Conservation (phyloP, 2,113 vertebrate genomes). For the Ageneiosus marmoratus region DNA sequence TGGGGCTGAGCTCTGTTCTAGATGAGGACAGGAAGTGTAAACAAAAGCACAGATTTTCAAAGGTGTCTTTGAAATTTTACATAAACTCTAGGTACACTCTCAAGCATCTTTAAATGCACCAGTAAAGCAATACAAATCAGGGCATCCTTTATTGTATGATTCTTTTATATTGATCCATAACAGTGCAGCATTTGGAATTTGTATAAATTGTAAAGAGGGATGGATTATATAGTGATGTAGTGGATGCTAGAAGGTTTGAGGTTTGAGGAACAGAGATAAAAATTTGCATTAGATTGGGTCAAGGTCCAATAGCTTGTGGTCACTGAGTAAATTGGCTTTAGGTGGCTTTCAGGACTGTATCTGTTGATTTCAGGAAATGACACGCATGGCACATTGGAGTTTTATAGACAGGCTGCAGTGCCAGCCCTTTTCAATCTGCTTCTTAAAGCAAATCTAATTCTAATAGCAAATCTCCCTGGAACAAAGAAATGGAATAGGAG, state of each 20-base stretch:
- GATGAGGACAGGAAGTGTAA: background rate
- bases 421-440: background rate
- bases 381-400: background rate
- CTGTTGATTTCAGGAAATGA: background rate
- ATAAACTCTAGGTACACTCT: background rate
- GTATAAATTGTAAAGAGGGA: too few species aligned
- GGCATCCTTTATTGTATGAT: background rate
- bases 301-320: background rate
- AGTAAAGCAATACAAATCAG: background rate
- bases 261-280: background rate
- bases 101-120: background rate
- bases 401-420: background rate
- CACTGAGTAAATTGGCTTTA: background rate
- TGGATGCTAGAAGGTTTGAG: background rate
- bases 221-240: too few species aligned
- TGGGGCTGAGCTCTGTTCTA: background rate
- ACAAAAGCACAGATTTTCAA: background rate
- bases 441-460: conserved; percentile 19
- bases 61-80: background rate
- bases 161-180: background rate
- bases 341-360: background rate
- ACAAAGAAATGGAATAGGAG: conserved; percentile 17
- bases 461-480: conserved; percentile 8
- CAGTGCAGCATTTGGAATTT: background rate
- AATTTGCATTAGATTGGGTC: conserved; percentile 1